Percentiles rank a stretch among this genome's conserved stretches.
phyloP scores from a whole-genome alignment of 2,797 vertebrate genomes.

The Dicrostonyx torquatus region DNA sequence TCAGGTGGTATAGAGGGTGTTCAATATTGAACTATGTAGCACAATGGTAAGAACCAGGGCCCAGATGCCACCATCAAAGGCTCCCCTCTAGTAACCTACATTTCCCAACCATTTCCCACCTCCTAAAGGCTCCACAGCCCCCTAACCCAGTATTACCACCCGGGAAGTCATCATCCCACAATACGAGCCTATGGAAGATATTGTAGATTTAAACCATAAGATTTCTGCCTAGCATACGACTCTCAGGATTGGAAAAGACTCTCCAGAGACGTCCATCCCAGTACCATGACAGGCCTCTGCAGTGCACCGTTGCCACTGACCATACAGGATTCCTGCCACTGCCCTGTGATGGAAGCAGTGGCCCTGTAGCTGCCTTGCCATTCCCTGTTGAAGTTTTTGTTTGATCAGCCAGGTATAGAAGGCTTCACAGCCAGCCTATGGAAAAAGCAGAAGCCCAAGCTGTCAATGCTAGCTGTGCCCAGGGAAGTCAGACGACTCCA shows the following conservation, averaged over 20 bases:
- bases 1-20: background rate
- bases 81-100: background rate
- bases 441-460: background rate
- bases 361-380: background rate
- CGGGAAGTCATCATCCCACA: background rate
- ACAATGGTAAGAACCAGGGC: background rate
- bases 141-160: background rate
- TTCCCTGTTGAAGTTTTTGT: background rate
- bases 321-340: background rate
- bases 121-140: background rate
- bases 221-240: background rate
- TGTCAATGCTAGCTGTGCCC: background rate
- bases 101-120: background rate
- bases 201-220: background rate
- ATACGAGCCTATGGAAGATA: background rate
- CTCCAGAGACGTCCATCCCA: background rate
- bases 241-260: background rate
- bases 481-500: background rate
- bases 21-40: background rate
- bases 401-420: background rate
- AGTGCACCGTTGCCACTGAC: background rate
- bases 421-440: background rate
- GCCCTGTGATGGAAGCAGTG: too few relatives aligned
- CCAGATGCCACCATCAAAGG: background rate
- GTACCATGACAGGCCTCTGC: background rate